Evolutionary conservation across 2,797 vertebrate genomes (phyloP), one percentile per base, ranked within the genome.

Genomic region (Oophaga sylvatica): DNA sequence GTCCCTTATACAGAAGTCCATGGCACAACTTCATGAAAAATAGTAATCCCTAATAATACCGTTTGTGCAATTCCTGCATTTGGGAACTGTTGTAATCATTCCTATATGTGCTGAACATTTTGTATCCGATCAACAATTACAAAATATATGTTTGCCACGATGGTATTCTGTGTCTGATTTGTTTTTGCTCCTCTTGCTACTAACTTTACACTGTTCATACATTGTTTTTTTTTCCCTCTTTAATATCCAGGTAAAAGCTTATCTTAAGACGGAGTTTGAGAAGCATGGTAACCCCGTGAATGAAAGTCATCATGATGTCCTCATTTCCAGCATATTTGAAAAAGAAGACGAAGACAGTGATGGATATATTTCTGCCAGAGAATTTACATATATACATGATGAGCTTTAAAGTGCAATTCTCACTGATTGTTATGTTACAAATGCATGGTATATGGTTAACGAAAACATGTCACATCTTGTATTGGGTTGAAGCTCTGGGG

Each of bases 381-480:
- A 99, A 93, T 99, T 99, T 91, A 98, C 97, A 0, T 99, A 98
- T 93, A 95, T 95, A 90, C 98, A 98, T 0, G 98, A 99, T 81
- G 98, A 99, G 90, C 95, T 99, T 73, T 99, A 94, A 93, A 57
- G 6, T n/a, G 48, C n/a, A 77, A 10, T 10, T 12, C 5, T 22
- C 20, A 11, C 22, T 76, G 71, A 22, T n/a, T 5, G 3, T 26
- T 56, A 16, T 77, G 22, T 22, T 77, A 56, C 4, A 56, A 3
- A 56, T 56, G 48, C 2, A n/a, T 16, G 12, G 16, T 12, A 4
- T 9, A 75, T 6, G 11, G 19, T 75, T 53, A 15, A 13, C 0
- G 20, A 53, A n/a, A 10, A 41, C 3, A 5, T 22, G 45, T 41
- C 16, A n/a, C 1, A 8, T 22, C 17, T 20, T 63, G 19, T 63